These are phyloP conservation scores for Natrix natrix DNA, from an alignment of 2,797 vertebrate genomes.

Conservation along the genomic window DNA sequence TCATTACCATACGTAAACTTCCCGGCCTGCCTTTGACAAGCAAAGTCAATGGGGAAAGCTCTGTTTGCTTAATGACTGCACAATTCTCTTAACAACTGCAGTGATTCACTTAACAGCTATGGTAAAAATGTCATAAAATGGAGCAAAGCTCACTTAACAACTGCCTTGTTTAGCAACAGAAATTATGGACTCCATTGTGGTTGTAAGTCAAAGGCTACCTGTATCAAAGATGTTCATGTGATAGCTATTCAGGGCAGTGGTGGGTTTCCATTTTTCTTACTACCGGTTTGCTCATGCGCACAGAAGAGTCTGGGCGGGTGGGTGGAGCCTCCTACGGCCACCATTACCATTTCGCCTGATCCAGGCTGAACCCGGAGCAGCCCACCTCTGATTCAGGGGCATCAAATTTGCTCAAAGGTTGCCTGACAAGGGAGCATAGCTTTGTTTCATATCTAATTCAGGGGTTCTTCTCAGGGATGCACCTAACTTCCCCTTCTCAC, in stretches of 20 bases:
- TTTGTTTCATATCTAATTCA: background rate
- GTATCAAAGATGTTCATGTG: background rate
- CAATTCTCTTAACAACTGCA: background rate
- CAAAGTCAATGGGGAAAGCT: no score
- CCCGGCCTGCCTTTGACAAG: no score
- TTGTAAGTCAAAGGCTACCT: background rate
- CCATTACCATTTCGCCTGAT: no score
- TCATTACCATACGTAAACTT: no score
- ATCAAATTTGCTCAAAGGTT: background rate
- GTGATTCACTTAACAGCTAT: no score
- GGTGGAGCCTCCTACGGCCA: no score
- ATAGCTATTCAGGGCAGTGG: background rate
- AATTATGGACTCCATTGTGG: background rate
- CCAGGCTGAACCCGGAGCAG: no score
- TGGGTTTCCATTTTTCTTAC: no score
- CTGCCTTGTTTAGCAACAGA: no score
- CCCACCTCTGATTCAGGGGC: background rate
- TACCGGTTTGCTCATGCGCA: no score
- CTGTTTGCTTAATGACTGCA: no score
- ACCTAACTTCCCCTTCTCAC: background rate
- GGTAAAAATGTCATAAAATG: background rate
- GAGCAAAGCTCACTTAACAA: background rate
- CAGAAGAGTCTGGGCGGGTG: no score
- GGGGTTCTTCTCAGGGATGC: background rate
- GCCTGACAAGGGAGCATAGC: background rate